Conservation (phyloP, 2,888 invertebrate species). For the Teinopalpus imperialis region DNA sequence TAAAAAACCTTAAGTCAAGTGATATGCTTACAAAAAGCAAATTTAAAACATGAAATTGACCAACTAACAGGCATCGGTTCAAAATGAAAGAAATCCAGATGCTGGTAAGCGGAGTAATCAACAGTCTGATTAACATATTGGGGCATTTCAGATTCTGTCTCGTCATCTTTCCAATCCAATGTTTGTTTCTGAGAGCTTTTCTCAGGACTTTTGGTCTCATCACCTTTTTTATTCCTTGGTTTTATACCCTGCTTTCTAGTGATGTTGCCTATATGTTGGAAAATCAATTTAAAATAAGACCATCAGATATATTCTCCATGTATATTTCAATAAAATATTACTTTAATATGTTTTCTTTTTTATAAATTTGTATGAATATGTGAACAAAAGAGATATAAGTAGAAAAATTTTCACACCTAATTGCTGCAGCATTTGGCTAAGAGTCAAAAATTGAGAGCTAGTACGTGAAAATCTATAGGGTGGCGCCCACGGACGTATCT, state of each 20-base stretch:
- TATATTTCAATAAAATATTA: neutral
- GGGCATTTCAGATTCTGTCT: conserved; percentile 36
- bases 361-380: too few species aligned
- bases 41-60: conserved; percentile 25
- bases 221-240: conserved; percentile 46
- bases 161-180: conserved; percentile 54
- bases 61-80: conserved; percentile 72
- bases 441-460: conserved; percentile 66
- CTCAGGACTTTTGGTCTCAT: conserved; percentile 52
- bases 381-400: neutral
- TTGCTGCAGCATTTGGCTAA: conserved; percentile 77
- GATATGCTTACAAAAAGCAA: conserved; percentile 49
- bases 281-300: neutral
- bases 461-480: conserved; percentile 80
- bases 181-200: conserved; percentile 39
- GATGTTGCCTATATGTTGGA: conserved; percentile 56
- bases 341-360: too few species aligned
- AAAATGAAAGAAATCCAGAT: conserved; percentile 67
- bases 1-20: conserved; percentile 10
- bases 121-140: conserved; percentile 36
- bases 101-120: conserved; percentile 49
- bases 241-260: conserved; percentile 64
- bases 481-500: conserved; percentile 86
- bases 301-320: too few species aligned
- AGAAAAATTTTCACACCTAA: conserved; percentile 54